Evolutionary conservation across 1,140 invertebrate genomes (phyloP).

Genomic region (Drosophila erecta): DNA sequence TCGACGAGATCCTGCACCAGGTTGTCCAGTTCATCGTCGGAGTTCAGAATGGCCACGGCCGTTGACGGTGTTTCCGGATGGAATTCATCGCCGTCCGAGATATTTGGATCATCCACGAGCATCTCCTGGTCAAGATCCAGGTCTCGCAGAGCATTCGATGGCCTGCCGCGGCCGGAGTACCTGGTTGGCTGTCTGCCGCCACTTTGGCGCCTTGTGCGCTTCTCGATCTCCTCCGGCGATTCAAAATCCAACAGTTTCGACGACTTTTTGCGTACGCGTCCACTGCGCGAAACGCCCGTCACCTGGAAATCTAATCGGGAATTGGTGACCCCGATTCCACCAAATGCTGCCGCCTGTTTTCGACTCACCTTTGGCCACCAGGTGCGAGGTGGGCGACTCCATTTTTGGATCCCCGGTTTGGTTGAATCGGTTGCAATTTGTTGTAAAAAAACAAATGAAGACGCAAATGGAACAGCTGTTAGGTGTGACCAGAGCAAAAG

Average conservation of each 20-base stretch:
- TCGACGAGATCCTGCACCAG: slow-evolving; percentile 77
- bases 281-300: slow-evolving; percentile 92
- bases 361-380: slow-evolving; percentile 41
- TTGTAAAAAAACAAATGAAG: slow-evolving; percentile 16
- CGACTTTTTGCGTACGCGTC: slow-evolving; percentile 96
- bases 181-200: slow-evolving; percentile 47
- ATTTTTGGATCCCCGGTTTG: slow-evolving; percentile 24
- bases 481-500: slow-evolving; percentile 10
- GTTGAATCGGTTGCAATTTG: slow-evolving; percentile 28
- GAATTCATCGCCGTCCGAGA: slow-evolving; percentile 40
- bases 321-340: not conserved
- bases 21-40: slow-evolving; percentile 75
- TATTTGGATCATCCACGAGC: slow-evolving; percentile 33
- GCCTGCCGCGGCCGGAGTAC: slow-evolving; percentile 61
- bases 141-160: slow-evolving; percentile 59
- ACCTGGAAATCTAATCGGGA: slow-evolving; percentile 89
- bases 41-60: slow-evolving; percentile 44
- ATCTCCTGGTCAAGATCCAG: slow-evolving; percentile 55
- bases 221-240: slow-evolving; percentile 91
- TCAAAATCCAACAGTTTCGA: slow-evolving; percentile 97
- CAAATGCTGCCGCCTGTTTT: not conserved
- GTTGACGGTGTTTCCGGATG: slow-evolving; percentile 12
- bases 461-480: slow-evolving; percentile 31
- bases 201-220: slow-evolving; percentile 72
- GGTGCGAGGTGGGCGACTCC: slow-evolving; percentile 42